phyloP scores from a whole-genome alignment of 2,113 vertebrate species.

The Macaca mulatta region DNA sequence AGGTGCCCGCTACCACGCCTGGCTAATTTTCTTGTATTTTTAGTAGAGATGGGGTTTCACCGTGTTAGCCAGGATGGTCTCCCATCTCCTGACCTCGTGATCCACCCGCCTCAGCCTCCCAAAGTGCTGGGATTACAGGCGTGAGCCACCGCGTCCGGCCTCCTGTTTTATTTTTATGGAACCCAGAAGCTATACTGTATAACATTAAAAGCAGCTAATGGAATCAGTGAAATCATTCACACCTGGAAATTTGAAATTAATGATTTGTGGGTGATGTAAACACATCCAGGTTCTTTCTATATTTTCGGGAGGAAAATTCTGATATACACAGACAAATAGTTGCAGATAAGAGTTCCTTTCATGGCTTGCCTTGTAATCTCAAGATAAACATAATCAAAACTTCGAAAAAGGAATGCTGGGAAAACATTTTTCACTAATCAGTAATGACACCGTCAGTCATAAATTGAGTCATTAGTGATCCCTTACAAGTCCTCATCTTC shows the following conservation, averaged over 20 bases:
- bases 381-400: not conserved
- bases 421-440: not conserved
- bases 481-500: not conserved
- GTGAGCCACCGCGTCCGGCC: no score
- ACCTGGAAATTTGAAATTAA: constrained; percentile 6
- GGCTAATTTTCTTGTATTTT: no score
- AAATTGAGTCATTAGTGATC: not conserved
- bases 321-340: not conserved
- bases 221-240: not conserved
- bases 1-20: no score
- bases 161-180: constrained; percentile 31
- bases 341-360: not conserved
- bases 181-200: not conserved
- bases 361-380: not conserved
- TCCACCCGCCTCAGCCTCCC: no score
- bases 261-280: not conserved
- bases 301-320: not conserved
- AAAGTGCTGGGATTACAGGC: no score
- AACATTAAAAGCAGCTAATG: constrained; percentile 32
- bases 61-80: no score
- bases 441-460: not conserved
- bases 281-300: not conserved
- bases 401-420: not conserved
- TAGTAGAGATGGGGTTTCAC: no score
- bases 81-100: no score